Evolutionary conservation across 2,797 vertebrate genomes (phyloP), one percentile per base, ranked within the genome.

Genomic region (Psittacula derbiana): DNA sequence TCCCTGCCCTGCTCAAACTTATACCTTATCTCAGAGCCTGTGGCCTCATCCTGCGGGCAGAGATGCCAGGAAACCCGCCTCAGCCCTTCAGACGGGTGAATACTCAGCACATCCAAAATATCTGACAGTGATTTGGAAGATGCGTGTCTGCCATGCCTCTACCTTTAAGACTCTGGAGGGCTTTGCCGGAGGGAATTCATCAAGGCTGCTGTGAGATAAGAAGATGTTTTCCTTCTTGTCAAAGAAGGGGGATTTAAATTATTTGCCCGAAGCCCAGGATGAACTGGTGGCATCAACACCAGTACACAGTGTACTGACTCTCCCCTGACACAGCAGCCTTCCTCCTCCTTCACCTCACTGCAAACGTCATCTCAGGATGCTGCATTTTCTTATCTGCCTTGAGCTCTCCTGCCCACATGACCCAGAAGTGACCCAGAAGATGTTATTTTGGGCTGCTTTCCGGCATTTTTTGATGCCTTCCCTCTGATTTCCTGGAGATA

Each of bases 51-150:
- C 60, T 1, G 1, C 0, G 0, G n/a, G 49, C 18, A 78, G 41
- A 1, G 1, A 41, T n/a, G 41, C 24, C 0, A 0, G 41, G 36
- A 73, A 75, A 28, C 20, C 43, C 1, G 1, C 17, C 61, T 73
- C 31, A 18, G 3, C n/a, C 44, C 2, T 3, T 75, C n/a, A 83
- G 27, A 86, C 31, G 33, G 36, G 31, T 3, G 28, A 82, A 55
- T 6, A 12, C 21, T 50, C 0, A 0, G 38, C 31, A 64, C 11
- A 7, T 2, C 57, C 33, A 55, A 72, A 47, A 25, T 70, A 91
- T 73, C 80, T 52, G 60, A 24, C 25, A 31, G 43, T 16, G 16
- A 58, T 52, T 53, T 33, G 72, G 66, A 33, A 72, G 83, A 47
- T 0, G 16, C 2, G 3, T 66, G 70, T 71, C 82, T 86, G 66